Conservation (phyloP, 2,797 vertebrate genomes). For the Falco rusticolus region DNA sequence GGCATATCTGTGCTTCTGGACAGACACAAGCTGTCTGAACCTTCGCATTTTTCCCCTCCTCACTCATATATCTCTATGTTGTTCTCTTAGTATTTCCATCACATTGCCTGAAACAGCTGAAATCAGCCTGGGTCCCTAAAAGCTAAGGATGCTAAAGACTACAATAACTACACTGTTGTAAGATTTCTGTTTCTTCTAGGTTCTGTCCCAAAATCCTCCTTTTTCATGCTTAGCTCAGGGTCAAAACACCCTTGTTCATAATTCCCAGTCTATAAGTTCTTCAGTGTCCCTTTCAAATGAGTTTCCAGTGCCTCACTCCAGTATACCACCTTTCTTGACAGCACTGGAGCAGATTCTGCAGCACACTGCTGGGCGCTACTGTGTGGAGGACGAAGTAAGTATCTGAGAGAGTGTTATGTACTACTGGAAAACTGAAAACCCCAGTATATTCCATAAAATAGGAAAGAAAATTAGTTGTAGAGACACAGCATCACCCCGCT, state of each 20-base stretch:
- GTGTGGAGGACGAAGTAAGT: slow-evolving; percentile 91
- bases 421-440: neutral
- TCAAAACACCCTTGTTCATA: neutral
- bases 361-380: slow-evolving; percentile 88
- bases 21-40: neutral
- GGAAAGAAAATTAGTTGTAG: neutral
- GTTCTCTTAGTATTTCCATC: neutral
- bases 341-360: slow-evolving; percentile 91
- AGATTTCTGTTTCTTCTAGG: neutral
- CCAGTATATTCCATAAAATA: neutral
- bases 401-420: neutral
- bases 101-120: neutral
- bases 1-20: neutral
- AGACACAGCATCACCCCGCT: neutral
- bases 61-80: neutral
- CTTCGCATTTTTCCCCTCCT: neutral
- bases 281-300: neutral
- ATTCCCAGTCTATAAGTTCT: neutral
- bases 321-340: slow-evolving; percentile 63
- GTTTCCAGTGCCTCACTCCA: neutral
- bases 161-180: neutral
- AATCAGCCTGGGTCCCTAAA: neutral
- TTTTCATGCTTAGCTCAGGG: neutral
- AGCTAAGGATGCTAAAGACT: neutral
- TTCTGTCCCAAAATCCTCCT: neutral